Evolutionary conservation across 2,113 vertebrate genomes (phyloP), one percentile per base, ranked within the genome.

Genomic region (Alethe castanea): DNA sequence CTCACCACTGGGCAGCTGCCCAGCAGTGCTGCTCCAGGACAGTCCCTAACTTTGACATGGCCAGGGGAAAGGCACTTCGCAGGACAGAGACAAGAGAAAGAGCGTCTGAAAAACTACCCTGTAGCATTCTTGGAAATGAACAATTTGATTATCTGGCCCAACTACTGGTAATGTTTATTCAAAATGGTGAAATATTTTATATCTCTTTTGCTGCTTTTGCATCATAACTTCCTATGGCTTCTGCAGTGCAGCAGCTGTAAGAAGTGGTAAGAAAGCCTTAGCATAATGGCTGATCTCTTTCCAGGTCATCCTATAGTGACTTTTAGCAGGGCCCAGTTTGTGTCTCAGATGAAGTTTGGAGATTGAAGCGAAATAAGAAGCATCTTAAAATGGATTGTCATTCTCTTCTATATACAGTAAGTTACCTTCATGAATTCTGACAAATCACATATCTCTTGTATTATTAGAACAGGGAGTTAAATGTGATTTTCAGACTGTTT

Each of bases 241-340:
- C n/a, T 73, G 40, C 38, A 40, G 3, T 24, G 29, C 20, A 53
- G 15, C 42, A 78, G 33, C 50, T 56, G 9, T 19, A 28, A 40
- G 26, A 88, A 6, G 31, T n/a, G 38, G 28, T 29, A 53, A 66
- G 24, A 79, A 80, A 67, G 9, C 25, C 22, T 79, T 29, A 79
- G 7, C 5, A 3, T 8, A 2, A 5, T 44, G 7, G 35, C 40
- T 60, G 54, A 33, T 16, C 8, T 61, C 28, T 40, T 90, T 74
- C 28, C 48, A 81, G 28, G 14, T 48, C 47, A 40, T 33, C 9
- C 11, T 25, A n/a, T 20, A 42, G 5, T 0, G 0, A 47, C 35
- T 54, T 94, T 85, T 53, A 40, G 22, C 40, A 53, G 28, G 28
- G 14, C 7, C 28, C 14, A n/a, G 24, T 16, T 81, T 2, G 0